Conservation (phyloP, 2,113 vertebrate genomes). For the Nothocercus julius region DNA sequence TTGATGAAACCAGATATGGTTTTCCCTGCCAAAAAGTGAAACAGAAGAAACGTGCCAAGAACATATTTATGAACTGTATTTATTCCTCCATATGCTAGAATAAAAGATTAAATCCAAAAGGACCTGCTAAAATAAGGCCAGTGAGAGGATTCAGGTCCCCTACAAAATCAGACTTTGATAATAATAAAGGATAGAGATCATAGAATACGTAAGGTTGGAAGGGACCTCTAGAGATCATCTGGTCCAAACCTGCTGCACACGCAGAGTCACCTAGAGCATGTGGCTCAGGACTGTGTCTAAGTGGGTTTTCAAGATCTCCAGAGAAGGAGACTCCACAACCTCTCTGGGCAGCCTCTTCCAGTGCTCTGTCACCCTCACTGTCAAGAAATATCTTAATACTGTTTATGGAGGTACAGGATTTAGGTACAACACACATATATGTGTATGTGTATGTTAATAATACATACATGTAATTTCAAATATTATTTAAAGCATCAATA, state of each 20-base stretch:
- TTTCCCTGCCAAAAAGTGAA: conserved; percentile 48
- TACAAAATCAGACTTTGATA: neutral
- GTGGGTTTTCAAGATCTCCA: too few species aligned
- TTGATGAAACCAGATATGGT: conserved; percentile 30
- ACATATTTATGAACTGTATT: conserved; percentile 45
- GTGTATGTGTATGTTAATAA: neutral
- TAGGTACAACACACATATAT: neutral
- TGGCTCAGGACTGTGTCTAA: too few species aligned
- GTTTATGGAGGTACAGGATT: neutral
- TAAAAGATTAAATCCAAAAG: conserved; percentile 8
- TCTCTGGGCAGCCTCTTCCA: too few species aligned
- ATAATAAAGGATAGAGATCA: neutral
- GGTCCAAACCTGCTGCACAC: too few species aligned
- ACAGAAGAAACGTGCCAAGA: conserved; percentile 44
- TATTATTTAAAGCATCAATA: neutral
- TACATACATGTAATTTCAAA: neutral
- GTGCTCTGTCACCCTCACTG: too few species aligned
- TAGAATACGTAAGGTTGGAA: too few species aligned
- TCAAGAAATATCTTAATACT: neutral
- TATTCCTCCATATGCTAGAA: conserved; percentile 34
- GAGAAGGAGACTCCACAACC: too few species aligned
- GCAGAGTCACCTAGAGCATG: too few species aligned
- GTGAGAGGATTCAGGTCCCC: neutral
- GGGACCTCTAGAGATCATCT: too few species aligned
- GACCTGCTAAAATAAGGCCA: conserved; percentile 22